Base-by-base conservation (phyloP, 64 coral and sea anemone species). In the Pocillopora damicornis region DNA sequence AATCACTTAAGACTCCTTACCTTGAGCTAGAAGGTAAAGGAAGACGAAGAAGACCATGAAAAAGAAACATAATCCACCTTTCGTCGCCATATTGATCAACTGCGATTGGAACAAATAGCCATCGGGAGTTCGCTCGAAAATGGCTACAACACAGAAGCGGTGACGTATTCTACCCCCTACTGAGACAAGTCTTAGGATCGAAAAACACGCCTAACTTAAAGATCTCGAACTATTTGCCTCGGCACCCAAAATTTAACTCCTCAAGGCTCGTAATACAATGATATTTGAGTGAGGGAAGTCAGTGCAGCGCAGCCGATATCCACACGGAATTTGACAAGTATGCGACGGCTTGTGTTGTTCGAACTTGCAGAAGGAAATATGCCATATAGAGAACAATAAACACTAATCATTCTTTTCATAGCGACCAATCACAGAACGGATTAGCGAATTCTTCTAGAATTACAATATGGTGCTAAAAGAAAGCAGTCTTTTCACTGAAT, bases 151-250 rank as follows among this genome's bases (percentile, higher is more conserved):
- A 85, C 13, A 37, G 58, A 22, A 72, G 42, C 42, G 7, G 81
- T 85, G 81, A 85, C 81, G 81, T 85, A 58, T 85, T 83, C 63
- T 14, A 85, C 81, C 81, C 81, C 81, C 81, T 73, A 71, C 64
- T 73, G 81, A 37, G 42, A 51, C 35, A 83, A 17, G 22, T 22
- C 75, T 77, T 77, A 56, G 37, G 15, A 75, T 45, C 13, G 37
- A 56, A 77, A 22, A 71, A 71, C 67, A 69, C 66, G 18, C 18
- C 66, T 22, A 22, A 18, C 23, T n/a, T 7, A 69, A 69, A 11
- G 67, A 23, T 51, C 7, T 58, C 18, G 75, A 77, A 16, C 37
- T 56, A 1, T 77, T 77, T 77, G 75, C 16, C 20, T 20, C 75
- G 67, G 67, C 22, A 71, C n/a, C 67, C 25, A 23, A 23, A 20